Evolutionary conservation across 2,888 invertebrate species (phyloP).

Genomic region (Pomacea canaliculata): DNA sequence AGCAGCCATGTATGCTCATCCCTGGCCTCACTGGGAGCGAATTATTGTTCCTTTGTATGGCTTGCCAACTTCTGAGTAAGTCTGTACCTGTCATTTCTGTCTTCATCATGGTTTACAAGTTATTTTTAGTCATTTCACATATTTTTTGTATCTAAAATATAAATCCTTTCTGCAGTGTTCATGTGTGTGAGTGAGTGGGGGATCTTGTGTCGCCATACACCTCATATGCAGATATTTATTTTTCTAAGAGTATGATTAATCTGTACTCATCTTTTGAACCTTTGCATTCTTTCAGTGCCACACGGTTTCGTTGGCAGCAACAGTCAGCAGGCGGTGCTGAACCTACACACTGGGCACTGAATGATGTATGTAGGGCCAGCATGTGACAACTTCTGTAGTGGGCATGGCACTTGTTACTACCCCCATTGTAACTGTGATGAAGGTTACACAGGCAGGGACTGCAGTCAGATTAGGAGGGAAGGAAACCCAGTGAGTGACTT

Average conservation of each 20-base stretch:
- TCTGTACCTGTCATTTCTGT: not conserved
- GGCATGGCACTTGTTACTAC: conserved; percentile 66
- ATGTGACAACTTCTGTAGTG: conserved; percentile 66
- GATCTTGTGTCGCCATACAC: no score
- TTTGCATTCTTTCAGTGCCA: conserved; percentile 47
- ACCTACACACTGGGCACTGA: conserved; percentile 63
- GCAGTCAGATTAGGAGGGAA: conserved; percentile 37
- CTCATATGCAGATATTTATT: no score
- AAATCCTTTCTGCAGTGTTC: no score
- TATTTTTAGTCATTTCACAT: no score
- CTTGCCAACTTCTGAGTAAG: conserved; percentile 56
- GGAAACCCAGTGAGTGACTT: conserved; percentile 42
- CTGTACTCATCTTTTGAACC: no score
- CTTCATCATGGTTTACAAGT: no score
- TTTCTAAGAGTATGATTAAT: no score
- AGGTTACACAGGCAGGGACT: conserved; percentile 54
- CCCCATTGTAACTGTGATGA: conserved; percentile 59
- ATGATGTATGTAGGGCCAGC: conserved; percentile 68
- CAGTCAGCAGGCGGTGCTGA: conserved; percentile 37
- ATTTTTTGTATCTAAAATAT: no score
- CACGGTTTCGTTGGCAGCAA: conserved; percentile 68
- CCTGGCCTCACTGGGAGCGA: conserved; percentile 57
- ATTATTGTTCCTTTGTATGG: conserved; percentile 49
- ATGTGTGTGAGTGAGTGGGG: no score
- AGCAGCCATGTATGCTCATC: conserved; percentile 59